Conservation (phyloP, 2,888 invertebrate genomes). For the Drosophila phalerata region DNA sequence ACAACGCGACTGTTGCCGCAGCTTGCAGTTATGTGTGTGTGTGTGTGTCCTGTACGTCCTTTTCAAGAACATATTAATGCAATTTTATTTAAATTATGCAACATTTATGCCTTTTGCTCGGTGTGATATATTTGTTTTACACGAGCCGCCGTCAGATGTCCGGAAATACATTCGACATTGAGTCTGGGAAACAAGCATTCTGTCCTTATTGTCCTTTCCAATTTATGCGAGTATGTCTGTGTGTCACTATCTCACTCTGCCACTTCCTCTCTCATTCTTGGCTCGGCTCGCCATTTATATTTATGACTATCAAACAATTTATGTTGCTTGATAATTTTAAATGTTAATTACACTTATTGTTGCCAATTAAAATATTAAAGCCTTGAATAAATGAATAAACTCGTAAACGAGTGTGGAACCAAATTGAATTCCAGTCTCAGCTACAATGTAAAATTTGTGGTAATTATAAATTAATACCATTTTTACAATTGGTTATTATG, state of each 20-base stretch:
- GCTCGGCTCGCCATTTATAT: conserved; percentile 24
- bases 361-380: conserved; percentile 67
- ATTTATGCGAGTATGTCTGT: conserved; percentile 16
- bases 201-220: conserved; percentile 45
- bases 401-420: neutral
- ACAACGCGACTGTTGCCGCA: conserved; percentile 35
- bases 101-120: conserved; percentile 67
- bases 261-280: neutral
- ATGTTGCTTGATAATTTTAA: conserved; percentile 63
- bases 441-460: conserved; percentile 2
- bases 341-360: conserved; percentile 62
- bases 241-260: neutral
- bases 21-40: conserved; percentile 45
- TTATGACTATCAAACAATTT: conserved; percentile 62
- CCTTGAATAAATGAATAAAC: conserved; percentile 26
- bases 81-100: conserved; percentile 78
- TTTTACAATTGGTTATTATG: neutral
- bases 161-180: conserved; percentile 21
- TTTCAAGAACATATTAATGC: conserved; percentile 72
- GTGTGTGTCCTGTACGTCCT: conserved; percentile 22
- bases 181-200: conserved; percentile 21
- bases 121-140: conserved; percentile 67
- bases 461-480: neutral
- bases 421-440: conserved; percentile 13
- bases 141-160: conserved; percentile 35